Conservation (phyloP, 2,888 invertebrate species). For the Macroteleia sp. region DNA sequence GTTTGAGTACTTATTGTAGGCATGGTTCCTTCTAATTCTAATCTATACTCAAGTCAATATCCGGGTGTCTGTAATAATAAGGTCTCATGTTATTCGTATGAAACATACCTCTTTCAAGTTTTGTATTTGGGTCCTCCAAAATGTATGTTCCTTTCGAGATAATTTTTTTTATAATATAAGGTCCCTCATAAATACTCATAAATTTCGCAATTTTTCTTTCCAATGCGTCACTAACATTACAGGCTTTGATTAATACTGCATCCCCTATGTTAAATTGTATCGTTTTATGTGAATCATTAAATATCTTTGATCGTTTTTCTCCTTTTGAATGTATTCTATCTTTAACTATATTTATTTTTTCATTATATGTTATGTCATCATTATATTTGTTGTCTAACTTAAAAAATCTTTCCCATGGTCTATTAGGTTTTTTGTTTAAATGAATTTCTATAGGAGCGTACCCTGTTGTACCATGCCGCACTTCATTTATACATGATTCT, state of each 20-base stretch:
- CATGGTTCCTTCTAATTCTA: too few species aligned
- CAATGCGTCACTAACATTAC: not conserved
- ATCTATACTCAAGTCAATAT: too few species aligned
- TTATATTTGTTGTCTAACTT: not conserved
- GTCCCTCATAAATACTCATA: not conserved
- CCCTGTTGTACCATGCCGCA: not conserved
- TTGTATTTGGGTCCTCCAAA: too few species aligned
- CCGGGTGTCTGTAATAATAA: too few species aligned
- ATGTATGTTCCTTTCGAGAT: too few species aligned
- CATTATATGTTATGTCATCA: not conserved
- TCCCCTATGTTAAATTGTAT: not conserved
- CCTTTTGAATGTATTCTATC: not conserved
- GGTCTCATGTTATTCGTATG: too few species aligned
- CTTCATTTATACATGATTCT: conserved; percentile 2
- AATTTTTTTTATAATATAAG: not conserved
- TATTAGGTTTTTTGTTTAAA: not conserved
- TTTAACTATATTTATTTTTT: not conserved
- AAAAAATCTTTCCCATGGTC: not conserved
- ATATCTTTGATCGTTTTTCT: not conserved
- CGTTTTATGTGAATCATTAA: not conserved
- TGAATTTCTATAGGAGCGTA: conserved; percentile 8
- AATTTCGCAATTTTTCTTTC: not conserved
- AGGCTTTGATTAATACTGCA: not conserved
- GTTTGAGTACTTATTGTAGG: too few species aligned
- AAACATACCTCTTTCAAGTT: not conserved